Evolutionary conservation across 1,140 invertebrate genomes (phyloP), one percentile per base, ranked within the genome.

Genomic region (Calycopis cecrops): DNA sequence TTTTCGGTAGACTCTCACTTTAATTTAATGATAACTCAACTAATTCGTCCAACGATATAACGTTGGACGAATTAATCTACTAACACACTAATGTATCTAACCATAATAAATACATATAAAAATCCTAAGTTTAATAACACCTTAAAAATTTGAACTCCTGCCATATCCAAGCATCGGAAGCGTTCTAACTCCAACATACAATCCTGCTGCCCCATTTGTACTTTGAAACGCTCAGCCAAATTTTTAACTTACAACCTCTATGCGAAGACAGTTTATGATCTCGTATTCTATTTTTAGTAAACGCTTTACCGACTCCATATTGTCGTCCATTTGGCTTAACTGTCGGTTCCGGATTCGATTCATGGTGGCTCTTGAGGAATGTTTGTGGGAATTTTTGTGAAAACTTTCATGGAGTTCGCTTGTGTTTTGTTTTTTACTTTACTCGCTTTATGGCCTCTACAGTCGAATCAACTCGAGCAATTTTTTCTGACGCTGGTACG

Each of bases 241-340:
- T 44, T 44, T 44, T 44, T 44, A 44, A 44, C 40, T 44, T 44
- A 44, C 14, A 16, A 44, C 40, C 40, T 3, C 14, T 6, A 28
- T 28, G 38, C 1, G 14, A 14, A 40, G 12, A 7, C 14, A 16
- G 16, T 44, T 44, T 44, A 44, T 44, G 40, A 44, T 16, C 14
- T 44, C 40, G 14, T 44, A 44, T 44, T 9, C 9, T 28, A 28
- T 28, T 28, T 37, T 37, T n/a, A 37, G 40, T 16, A 44, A 44
- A 44, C 40, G 40, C 40, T 44, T 16, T 44, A 16, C 40, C n/a
- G 14, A 44, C 40, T 44, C 16, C 40, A 44, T 44, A 44, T 44
- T 44, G 40, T 44, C 14, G 8, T 44, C 14, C 40, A 44, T 44
- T 44, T 44, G 40, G 40, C 40, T 44, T 44, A 37, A 37, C 6